Evolutionary conservation across 2,113 vertebrate species (phyloP), one percentile per base, ranked within the genome.

Genomic region (Cariama cristata): DNA sequence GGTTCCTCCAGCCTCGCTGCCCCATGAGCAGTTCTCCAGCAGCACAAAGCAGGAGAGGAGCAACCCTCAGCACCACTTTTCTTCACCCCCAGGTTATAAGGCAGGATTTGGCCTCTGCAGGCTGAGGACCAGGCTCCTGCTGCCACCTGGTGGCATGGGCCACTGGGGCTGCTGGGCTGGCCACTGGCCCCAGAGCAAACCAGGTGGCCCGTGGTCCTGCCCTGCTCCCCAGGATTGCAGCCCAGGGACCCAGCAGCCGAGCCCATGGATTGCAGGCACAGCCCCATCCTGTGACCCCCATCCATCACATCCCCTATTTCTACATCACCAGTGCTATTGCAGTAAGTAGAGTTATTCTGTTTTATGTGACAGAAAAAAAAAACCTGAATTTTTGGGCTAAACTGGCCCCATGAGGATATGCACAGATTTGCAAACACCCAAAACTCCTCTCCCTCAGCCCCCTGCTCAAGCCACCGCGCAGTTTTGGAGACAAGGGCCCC

Each of bases 401-500:
- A n/a, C 15, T 26, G 45, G 17, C 5, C 14, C 5, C 8, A 4
- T 2, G 2, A 83, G 62, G 56, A 19, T 28, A 1, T 0, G 2
- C 7, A 22, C 5, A 1, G 0, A 3, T 17, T 13, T 68, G 4
- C 32, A 22, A 19, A 17, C 49, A 24, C 4, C 20, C 59, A 2
- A 2, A 38, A 5, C 14, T 30, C 14, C 47, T n/a, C 45, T 28
- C 40, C 12, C 30, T 1, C 8, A 4, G 4, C 13, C 38, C 30
- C 15, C n/a, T 4, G 7, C 62, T 53, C 22, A 7, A 79, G 15
- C 15, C 53, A 52, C 60, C 17, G 1, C 5, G 1, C 13, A 3
- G 6, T 26, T 67, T n/a, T 40, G 9, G 33, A 30, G 45, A 19
- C 8, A 16, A 14, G 12, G 8, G 12, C 27, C n/a, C 28, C 7